These are phyloP conservation scores for Micoletzkya japonica DNA, from an alignment of 2,888 invertebrate species.

Conservation along the genomic window DNA sequence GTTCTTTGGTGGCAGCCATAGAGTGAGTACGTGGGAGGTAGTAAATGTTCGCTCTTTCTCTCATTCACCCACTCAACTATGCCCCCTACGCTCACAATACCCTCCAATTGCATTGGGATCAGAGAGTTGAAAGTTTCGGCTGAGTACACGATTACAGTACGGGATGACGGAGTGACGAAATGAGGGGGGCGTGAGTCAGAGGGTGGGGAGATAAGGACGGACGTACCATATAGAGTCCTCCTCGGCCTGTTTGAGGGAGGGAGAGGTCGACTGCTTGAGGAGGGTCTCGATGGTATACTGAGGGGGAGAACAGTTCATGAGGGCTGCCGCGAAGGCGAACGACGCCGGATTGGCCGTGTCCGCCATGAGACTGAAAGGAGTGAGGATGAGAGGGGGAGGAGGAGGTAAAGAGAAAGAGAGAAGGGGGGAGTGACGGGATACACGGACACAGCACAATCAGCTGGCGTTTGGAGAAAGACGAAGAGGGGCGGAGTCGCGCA, in stretches of 20 bases:
- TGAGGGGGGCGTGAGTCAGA: too few relatives aligned
- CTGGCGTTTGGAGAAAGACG: too few relatives aligned
- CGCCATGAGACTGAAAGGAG: constrained; percentile 29
- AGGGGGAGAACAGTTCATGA: constrained; percentile 34
- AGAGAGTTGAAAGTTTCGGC: not conserved
- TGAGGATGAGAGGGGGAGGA: not conserved
- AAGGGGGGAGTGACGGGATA: too few relatives aligned
- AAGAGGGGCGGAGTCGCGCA: too few relatives aligned
- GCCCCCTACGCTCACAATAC: too few relatives aligned
- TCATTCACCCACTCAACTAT: too few relatives aligned
- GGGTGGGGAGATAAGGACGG: too few relatives aligned
- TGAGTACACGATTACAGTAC: not conserved
- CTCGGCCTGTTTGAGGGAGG: constrained; percentile 4
- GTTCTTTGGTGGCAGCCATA: too few relatives aligned
- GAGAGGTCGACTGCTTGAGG: not conserved
- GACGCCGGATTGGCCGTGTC: constrained; percentile 37
- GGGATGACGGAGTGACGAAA: not conserved
- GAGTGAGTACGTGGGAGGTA: too few relatives aligned
- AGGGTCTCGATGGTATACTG: constrained; percentile 25
- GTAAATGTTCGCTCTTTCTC: too few relatives aligned
- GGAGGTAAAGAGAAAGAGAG: not conserved
- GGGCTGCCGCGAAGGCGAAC: constrained; percentile 39
- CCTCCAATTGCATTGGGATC: not conserved
- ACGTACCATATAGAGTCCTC: too few relatives aligned
- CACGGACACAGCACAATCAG: too few relatives aligned